A percentile compares a stretch with the other conserved stretches of the same genome.
phyloP scores from a whole-genome alignment of 2,888 invertebrate species.

The Hipparchia sbordonii region DNA sequence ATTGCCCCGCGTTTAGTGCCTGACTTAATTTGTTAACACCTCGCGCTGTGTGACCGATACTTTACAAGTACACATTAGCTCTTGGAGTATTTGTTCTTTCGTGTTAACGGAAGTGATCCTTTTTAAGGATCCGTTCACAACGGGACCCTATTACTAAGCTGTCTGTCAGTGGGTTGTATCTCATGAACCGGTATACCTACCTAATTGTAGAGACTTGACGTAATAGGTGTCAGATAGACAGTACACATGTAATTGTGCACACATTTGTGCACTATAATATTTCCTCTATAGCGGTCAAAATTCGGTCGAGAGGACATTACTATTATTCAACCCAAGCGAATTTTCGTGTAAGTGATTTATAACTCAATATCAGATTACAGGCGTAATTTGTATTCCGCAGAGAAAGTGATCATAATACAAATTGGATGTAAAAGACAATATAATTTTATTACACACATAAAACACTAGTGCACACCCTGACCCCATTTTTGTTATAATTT shows the following conservation, averaged over 20 bases:
- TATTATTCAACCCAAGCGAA: not conserved
- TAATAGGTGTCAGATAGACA: too few species aligned
- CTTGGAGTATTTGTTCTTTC: slow-evolving; percentile 1
- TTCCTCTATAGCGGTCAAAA: too few species aligned
- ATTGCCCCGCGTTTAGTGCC: slow-evolving; percentile 39
- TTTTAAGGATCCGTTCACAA: not conserved
- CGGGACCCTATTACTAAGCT: too few species aligned
- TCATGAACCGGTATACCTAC: too few species aligned
- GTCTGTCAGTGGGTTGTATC: too few species aligned
- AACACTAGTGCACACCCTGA: not conserved
- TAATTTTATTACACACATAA: slow-evolving; percentile 18
- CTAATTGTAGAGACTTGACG: too few species aligned
- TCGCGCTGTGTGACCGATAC: slow-evolving; percentile 33
- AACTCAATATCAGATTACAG: slow-evolving; percentile 15
- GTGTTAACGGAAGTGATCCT: slow-evolving; percentile 17
- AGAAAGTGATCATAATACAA: slow-evolving; percentile 15
- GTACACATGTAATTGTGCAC: too few species aligned
- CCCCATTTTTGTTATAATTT: too few species aligned
- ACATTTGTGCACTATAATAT: too few species aligned
- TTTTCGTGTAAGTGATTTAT: slow-evolving; percentile 4
- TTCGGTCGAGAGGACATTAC: too few species aligned
- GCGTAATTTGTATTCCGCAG: not conserved
- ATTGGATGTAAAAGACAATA: slow-evolving; percentile 16
- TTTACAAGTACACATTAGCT: slow-evolving; percentile 14
- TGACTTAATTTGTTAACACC: slow-evolving; percentile 43